phyloP scores from a whole-genome alignment of 2,888 invertebrate species.

The Microplitis deprimator region DNA sequence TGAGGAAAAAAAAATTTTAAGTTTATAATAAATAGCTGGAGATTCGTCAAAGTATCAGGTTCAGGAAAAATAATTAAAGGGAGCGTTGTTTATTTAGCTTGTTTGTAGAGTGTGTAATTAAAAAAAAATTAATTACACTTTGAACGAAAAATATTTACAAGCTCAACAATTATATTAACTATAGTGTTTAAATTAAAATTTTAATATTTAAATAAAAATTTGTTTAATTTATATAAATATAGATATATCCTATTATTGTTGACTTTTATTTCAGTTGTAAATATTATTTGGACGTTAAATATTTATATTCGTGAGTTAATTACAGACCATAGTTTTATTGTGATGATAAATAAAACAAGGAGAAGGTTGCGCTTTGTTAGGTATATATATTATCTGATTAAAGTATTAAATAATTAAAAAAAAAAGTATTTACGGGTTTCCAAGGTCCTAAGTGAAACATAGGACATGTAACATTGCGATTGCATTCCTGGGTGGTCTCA shows the following conservation, averaged over 20 bases:
- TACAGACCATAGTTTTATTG: neutral
- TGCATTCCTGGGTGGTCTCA: constrained; percentile 80
- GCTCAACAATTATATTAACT: neutral
- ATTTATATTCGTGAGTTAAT: neutral
- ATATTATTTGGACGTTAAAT: neutral
- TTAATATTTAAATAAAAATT: neutral
- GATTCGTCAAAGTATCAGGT: neutral
- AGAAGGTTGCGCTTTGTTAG: neutral
- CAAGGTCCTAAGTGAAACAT: constrained; percentile 91
- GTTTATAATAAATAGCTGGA: too few species aligned
- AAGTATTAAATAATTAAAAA: constrained; percentile 17
- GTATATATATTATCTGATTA: neutral
- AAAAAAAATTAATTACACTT: neutral
- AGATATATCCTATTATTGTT: neutral
- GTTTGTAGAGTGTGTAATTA: neutral
- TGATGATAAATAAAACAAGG: neutral
- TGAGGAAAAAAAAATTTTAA: neutral
- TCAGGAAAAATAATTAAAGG: neutral
- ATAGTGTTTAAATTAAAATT: neutral
- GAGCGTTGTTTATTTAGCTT: neutral
- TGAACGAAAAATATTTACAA: neutral
- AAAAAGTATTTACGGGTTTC: constrained; percentile 79
- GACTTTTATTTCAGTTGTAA: neutral
- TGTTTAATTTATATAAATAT: neutral
- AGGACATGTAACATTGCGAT: constrained; percentile 84